A percentile compares a stretch with the other conserved stretches of the same genome.
Conservation (phyloP, 2,797 vertebrate genomes). For the Octomys mimax region DNA sequence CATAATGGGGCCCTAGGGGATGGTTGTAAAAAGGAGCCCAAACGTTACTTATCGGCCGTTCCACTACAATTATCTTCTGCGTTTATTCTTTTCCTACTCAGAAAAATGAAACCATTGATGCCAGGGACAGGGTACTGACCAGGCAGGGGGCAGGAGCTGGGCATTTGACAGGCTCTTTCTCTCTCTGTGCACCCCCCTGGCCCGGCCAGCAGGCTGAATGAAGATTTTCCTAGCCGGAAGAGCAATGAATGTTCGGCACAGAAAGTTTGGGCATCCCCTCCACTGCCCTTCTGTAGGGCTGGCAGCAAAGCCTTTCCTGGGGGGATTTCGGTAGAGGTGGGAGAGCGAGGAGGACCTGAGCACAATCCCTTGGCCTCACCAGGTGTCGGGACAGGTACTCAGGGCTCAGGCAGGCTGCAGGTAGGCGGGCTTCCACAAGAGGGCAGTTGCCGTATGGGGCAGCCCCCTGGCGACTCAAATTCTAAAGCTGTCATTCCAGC, state of each 20-base stretch:
- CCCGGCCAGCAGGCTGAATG: not conserved
- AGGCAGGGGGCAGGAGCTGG: not conserved
- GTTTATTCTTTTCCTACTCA: constrained; percentile 84
- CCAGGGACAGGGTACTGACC: constrained; percentile 68
- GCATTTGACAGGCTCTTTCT: not conserved
- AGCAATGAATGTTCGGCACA: not conserved
- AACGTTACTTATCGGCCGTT: constrained; percentile 88
- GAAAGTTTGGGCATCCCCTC: not conserved
- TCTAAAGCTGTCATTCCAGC: not conserved
- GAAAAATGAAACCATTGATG: constrained; percentile 81
- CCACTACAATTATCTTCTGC: constrained; percentile 87
- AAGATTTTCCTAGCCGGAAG: not conserved
- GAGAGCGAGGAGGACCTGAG: not conserved
- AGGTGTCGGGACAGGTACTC: fast-evolving
- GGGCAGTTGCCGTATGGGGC: not conserved
- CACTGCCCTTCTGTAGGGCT: not conserved
- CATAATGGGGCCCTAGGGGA: constrained; percentile 91
- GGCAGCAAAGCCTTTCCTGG: not conserved
- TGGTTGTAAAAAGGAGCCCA: constrained; percentile 89
- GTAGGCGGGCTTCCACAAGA: not conserved
- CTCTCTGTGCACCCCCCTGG: fast-evolving
- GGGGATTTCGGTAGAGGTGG: not conserved
- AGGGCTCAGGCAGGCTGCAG: not conserved
- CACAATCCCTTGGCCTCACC: fast-evolving
- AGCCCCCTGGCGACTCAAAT: not conserved